Base-by-base conservation (phyloP, 2,113 vertebrate genomes). In the Castor canadensis region DNA sequence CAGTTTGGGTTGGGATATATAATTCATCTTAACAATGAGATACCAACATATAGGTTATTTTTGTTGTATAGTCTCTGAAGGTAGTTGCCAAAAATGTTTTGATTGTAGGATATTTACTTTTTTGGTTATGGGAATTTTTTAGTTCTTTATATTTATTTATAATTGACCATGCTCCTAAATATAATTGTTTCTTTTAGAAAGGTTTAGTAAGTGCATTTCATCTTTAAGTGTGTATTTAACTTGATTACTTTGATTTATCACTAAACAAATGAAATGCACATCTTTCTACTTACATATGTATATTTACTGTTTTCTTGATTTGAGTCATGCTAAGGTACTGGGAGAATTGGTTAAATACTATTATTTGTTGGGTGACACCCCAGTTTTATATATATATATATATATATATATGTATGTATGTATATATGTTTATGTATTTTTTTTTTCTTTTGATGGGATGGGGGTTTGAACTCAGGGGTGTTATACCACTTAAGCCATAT, bases 191-290 rank as follows among this genome's bases (percentile, higher is more conserved):
- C 76, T 76, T 94, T 73, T 79, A 81, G 92, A 17, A 94, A 94
- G 9, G 43, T 73, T 95, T 95, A 75, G 58, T 94, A 92, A 95
- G 54, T 94, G 40, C 90, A 49, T 88, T 96, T 92, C 4, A 80
- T 89, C 6, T 91, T 93, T 47, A 3, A 73, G 11, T 93, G 11
- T 94, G 26, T 77, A 58, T 80, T 84, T 75, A 91, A 89, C 15
- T 75, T 95, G 38, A 22, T 77, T 86, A 95, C 62, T 91, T 97
- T 92, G 76, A 81, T 71, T 96, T 93, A 47, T 32, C 90, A 80
- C 71, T 94, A 91, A 87, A 81, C 9, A 15, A 81, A 58, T 94
- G 95, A 96, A 92, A 86, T 28, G 56, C 35, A 91, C 52, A 66
- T 93, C 24, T 66, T 93, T 90, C 54, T 93, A 54, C 32, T 75